Evolutionary conservation across 2,113 vertebrate species (phyloP), one percentile per base, ranked within the genome.

Genomic region (Varanus komodoensis): DNA sequence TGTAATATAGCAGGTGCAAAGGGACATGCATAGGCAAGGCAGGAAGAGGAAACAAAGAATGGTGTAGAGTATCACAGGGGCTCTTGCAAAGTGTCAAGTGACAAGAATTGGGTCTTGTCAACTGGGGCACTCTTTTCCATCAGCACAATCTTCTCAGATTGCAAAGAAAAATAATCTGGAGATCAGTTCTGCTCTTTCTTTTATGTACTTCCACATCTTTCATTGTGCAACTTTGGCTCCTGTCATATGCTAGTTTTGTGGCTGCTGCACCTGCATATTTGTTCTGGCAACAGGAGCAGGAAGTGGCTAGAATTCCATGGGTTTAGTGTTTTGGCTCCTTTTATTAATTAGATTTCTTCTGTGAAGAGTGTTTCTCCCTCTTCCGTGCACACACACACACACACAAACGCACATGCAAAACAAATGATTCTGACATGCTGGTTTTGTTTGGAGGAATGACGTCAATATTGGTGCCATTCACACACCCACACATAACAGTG

Each of bases 281-380:
- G 61, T 67, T 78, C 78, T 89, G 88, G 88, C 74, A 84, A 29
- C 21, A 84, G 57, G 54, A 84, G 57, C 82, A 78, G 82, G 88
- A 84, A 84, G 44, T 68, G 54, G 48, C 50, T 84, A 84, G 50
- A 84, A 15, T 89, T 68, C n/a, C 32, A 38, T 78, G 88, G 82
- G 44, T 27, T 78, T 67, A 48, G 38, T 48, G 32, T 19, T 68
- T 52, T 84, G 17, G 44, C n/a, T 34, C 2, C 14, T 50, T 84
- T 84, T n/a, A 77, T 84, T 78, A 27, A 32, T 77, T 77, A 77
- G 77, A 27, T 84, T 77, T 84, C 19, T 68, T 78, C 57, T 50
- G 61, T 17, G 82, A 78, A 52, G 9, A 3, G 9, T 67, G 38
- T 64, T 38, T 38, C 25, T 29, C 8, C 52, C 69, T 25, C 29